These are phyloP conservation scores for Tragelaphus buxtoni DNA, from an alignment of 2,113 vertebrate species.

Conservation along the genomic window DNA sequence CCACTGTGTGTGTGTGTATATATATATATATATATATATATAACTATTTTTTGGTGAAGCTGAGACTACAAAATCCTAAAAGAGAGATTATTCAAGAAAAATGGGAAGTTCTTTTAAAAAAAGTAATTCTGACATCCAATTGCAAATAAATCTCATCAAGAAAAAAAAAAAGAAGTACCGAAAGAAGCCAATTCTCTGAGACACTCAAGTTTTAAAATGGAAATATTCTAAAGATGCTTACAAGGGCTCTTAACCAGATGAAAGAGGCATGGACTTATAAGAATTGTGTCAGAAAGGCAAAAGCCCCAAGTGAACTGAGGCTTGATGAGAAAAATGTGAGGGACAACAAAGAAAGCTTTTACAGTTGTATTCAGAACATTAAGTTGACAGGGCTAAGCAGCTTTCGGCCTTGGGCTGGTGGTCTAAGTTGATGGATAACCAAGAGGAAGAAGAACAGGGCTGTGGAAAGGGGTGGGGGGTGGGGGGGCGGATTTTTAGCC, in stretches of 20 bases:
- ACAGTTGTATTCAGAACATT: background rate
- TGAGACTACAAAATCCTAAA: background rate
- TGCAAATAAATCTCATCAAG: constrained; percentile 37
- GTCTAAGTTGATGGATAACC: background rate
- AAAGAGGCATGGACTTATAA: background rate
- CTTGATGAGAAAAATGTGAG: background rate
- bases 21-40: background rate
- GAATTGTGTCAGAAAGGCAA: background rate
- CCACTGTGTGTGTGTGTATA: background rate
- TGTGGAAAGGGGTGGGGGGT: background rate
- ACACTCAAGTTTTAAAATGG: constrained; percentile 37
- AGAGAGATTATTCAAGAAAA: background rate
- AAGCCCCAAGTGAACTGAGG: background rate
- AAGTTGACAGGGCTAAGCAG: background rate
- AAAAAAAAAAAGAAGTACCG: constrained; percentile 10
- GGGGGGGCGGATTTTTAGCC: background rate
- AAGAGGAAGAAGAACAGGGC: background rate
- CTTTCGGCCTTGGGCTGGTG: background rate
- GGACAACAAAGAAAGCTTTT: background rate
- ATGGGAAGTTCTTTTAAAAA: background rate
- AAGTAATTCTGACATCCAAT: constrained; percentile 8
- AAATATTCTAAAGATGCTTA: constrained; percentile 50
- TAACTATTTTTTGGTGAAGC: background rate
- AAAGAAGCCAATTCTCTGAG: constrained; percentile 17
- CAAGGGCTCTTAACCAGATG: constrained; percentile 18